These are phyloP conservation scores for Harpalus rubripes DNA, from an alignment of 2,888 invertebrate genomes.

Conservation along the genomic window DNA sequence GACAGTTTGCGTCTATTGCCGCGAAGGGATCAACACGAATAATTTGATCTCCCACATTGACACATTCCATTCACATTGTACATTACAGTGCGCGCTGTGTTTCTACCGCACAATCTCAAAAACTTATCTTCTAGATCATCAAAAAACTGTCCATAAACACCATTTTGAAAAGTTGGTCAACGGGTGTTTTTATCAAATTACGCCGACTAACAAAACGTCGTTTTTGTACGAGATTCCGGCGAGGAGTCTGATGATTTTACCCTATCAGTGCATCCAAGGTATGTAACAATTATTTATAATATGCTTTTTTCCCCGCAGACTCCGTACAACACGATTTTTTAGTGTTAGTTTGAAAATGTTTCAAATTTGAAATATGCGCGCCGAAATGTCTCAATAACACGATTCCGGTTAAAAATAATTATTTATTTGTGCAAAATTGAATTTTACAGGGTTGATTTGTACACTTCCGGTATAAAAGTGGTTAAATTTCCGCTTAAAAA, in stretches of 20 bases:
- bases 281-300: slow-evolving; percentile 32
- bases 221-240: neutral
- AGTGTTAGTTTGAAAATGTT: no score
- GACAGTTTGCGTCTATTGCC: slow-evolving; percentile 81
- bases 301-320: no score
- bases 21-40: neutral
- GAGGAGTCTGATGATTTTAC: slow-evolving; percentile 68
- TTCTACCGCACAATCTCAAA: slow-evolving; percentile 83
- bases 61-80: slow-evolving; percentile 81
- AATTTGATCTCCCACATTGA: slow-evolving; percentile 78
- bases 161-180: neutral
- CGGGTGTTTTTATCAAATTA: neutral
- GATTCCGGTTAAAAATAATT: no score
- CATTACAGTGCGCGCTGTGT: slow-evolving; percentile 83
- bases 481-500: no score
- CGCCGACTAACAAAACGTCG: neutral
- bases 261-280: slow-evolving; percentile 72
- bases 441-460: no score
- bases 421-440: no score
- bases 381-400: no score
- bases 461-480: no score
- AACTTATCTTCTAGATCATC: slow-evolving; percentile 82
- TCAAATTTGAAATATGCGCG: no score
- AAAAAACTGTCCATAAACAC: slow-evolving; percentile 72
- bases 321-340: no score